A percentile compares a stretch with the other conserved stretches of the same genome.
phyloP scores from a whole-genome alignment of 2,797 vertebrate genomes.

The Strix occidentalis region DNA sequence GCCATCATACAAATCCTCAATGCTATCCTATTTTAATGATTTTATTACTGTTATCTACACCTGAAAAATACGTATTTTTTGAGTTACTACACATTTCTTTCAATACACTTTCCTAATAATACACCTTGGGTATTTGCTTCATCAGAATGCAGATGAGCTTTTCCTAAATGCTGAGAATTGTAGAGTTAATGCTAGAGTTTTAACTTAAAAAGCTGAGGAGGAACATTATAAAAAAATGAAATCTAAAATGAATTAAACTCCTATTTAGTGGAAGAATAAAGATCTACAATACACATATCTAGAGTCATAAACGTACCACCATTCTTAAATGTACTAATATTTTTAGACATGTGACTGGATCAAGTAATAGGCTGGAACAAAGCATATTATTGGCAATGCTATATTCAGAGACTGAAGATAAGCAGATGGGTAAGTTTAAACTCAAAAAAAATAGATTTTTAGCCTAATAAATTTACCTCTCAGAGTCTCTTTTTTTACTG shows the following conservation, averaged over 20 bases:
- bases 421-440: slow-evolving; percentile 14
- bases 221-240: background rate
- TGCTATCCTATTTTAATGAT: background rate
- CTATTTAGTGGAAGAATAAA: background rate
- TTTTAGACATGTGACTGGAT: slow-evolving; percentile 42
- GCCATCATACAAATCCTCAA: background rate
- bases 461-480: background rate
- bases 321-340: slow-evolving; percentile 20
- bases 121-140: background rate
- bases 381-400: background rate
- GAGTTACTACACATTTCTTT: background rate
- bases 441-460: slow-evolving; percentile 1
- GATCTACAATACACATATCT: background rate
- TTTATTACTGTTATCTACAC: background rate
- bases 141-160: background rate
- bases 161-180: background rate
- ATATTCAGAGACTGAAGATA: slow-evolving; percentile 13
- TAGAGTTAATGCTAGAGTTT: background rate
- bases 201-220: background rate
- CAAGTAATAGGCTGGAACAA: slow-evolving; percentile 17
- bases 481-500: background rate
- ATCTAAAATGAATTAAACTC: background rate
- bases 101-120: background rate
- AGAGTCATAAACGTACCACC: slow-evolving; percentile 14
- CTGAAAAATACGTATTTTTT: background rate